Evolutionary conservation across 30 jellyfish, hydroid and myxozoan species (phyloP), one percentile per base, ranked within the genome.

Genomic region (Aurelia sp.): DNA sequence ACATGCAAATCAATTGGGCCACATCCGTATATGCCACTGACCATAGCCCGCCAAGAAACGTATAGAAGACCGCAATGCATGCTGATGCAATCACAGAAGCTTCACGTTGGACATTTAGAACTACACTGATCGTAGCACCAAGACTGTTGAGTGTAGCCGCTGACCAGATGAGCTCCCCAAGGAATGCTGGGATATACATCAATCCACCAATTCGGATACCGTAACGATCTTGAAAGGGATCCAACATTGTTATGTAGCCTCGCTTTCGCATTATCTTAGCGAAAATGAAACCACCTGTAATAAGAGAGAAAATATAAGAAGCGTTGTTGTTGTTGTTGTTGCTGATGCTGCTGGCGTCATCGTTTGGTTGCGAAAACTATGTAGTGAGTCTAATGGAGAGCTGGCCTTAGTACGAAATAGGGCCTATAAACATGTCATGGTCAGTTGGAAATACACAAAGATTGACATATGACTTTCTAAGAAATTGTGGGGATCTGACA

Each of bases 21-120:
- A 96, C 98, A 77, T 96, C 99, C 4, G 99, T 96, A 85, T 90
- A 90, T n/a, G 99, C 99, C 55, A 96, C 98, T 4, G 98, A 96
- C 99, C 98, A 90, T 59, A 96, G 93, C 8, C 99, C 99, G 13
- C 99, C 99, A 53, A 96, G 96, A 73, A 96, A 90, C 37, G 99
- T 96, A 88, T 96, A 96, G 74, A 96, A 82, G 33, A 96, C 47
- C 64, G 99, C 99, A 75, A 96, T 96, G 78, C 97, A 96, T 17
- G 99, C 99, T 19, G 99, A 96, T 20, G 89, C 96, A 23, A 91
- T 74, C 61, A 96, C 96, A 35, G 99, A 90, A 16, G 66, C 71
- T 22, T 48, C 80, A 50, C 89, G 41, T 33, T 79, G 85, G 22
- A 96, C 50, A 44, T 87, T 77, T 88, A 96, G 57, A 35, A 90